Percentiles rank a stretch among this genome's conserved stretches.
Evolutionary conservation across 2,113 vertebrate species (phyloP).

Genomic region (Rhea americana): DNA sequence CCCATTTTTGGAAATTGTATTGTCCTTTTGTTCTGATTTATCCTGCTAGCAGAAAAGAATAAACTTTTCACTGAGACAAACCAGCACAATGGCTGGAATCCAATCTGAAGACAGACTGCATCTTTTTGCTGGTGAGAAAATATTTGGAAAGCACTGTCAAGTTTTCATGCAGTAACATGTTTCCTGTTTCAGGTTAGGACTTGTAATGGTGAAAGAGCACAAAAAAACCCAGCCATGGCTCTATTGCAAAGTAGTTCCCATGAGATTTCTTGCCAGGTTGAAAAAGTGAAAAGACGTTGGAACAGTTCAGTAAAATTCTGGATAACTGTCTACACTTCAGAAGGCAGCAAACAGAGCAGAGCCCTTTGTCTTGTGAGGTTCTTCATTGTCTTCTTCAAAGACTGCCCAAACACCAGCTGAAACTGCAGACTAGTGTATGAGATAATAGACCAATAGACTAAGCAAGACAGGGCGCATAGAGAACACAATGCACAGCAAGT

Average conservation of each 20-base stretch:
- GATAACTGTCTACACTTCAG: neutral
- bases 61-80: neutral
- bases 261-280: neutral
- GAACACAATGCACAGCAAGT: neutral
- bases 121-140: neutral
- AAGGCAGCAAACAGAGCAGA: neutral
- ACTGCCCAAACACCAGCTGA: neutral
- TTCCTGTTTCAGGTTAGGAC: neutral
- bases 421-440: neutral
- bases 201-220: neutral
- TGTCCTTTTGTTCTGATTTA: neutral
- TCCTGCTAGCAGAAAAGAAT: neutral
- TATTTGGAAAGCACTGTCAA: neutral
- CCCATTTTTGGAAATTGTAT: neutral
- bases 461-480: neutral
- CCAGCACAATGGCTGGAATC: neutral
- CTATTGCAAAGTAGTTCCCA: neutral
- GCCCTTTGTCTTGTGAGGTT: neutral
- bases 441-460: neutral
- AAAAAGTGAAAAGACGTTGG: neutral
- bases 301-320: neutral
- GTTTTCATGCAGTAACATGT: slow-evolving; percentile 12
- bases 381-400: neutral
- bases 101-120: neutral
- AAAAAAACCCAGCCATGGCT: neutral